These are phyloP conservation scores for Lasioglossum lativentre DNA, from an alignment of 2,888 invertebrate genomes.

Conservation along the genomic window DNA sequence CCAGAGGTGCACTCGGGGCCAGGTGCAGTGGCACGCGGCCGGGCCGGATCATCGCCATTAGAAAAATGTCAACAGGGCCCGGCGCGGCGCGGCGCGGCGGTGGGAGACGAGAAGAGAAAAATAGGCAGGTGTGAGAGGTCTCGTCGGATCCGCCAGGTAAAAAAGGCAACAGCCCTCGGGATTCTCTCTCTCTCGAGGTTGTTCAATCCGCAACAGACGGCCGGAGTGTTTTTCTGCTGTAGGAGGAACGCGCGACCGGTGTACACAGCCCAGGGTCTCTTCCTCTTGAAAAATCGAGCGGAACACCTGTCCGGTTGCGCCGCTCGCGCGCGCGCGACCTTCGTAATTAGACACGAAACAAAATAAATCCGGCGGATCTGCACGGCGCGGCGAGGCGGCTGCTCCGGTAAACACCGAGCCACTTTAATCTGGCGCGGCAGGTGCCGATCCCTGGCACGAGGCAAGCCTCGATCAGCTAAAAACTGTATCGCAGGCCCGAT, in stretches of 20 bases:
- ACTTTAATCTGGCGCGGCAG: slow-evolving; percentile 52
- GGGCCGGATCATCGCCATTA: slow-evolving; percentile 33
- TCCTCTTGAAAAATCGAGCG: slow-evolving; percentile 43
- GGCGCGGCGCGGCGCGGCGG: neutral
- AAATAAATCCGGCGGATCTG: slow-evolving; percentile 25
- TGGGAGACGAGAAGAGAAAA: neutral
- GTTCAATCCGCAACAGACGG: neutral
- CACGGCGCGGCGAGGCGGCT: neutral
- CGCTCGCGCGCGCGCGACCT: slow-evolving; percentile 31
- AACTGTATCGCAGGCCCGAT: slow-evolving; percentile 44
- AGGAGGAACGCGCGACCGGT: slow-evolving; percentile 11
- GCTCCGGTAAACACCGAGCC: slow-evolving; percentile 28
- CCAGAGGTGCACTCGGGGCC: slow-evolving; percentile 11
- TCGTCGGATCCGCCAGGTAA: slow-evolving; percentile 1
- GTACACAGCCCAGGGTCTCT: neutral
- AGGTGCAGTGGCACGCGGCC: slow-evolving; percentile 25
- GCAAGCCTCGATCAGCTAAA: slow-evolving; percentile 47
- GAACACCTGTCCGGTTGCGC: slow-evolving; percentile 57
- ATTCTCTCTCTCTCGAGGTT: neutral
- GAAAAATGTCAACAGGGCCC: slow-evolving; percentile 46
- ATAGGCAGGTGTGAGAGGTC: slow-evolving; percentile 41
- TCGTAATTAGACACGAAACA: slow-evolving; percentile 38
- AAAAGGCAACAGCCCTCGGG: slow-evolving; percentile 8
- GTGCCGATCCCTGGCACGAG: slow-evolving; percentile 49
- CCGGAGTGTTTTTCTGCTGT: neutral